A percentile compares a stretch with the other conserved stretches of the same genome.
Evolutionary conservation across 2,888 invertebrate genomes (phyloP).

Genomic region (Agrypnus murinus): DNA sequence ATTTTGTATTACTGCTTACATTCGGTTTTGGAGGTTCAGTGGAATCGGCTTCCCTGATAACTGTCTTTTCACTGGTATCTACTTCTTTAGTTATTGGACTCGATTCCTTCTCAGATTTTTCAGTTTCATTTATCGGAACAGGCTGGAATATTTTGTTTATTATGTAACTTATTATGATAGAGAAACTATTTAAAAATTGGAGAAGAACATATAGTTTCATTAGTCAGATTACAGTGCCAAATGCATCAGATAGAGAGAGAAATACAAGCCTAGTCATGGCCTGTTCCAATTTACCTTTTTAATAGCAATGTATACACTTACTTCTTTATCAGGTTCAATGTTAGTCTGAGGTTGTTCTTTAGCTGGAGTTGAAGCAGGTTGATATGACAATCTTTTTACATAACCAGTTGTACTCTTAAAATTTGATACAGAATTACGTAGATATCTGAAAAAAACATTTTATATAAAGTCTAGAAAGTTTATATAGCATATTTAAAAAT

Average conservation of each 20-base stretch:
- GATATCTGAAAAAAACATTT: conserved; percentile 76
- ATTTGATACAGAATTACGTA: conserved; percentile 90
- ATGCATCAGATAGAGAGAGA: too few relatives aligned
- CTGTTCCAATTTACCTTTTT: too few relatives aligned
- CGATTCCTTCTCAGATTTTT: conserved; percentile 28
- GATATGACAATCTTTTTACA: conserved; percentile 73
- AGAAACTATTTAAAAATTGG: too few relatives aligned
- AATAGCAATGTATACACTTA: conserved; percentile 13
- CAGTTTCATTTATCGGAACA: not conserved
- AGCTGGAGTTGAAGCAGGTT: conserved; percentile 57
- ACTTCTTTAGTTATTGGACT: conserved; percentile 50
- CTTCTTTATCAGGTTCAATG: conserved; percentile 37
- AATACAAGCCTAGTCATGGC: too few relatives aligned
- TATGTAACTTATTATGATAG: not conserved
- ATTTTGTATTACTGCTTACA: conserved; percentile 29
- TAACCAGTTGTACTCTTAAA: conserved; percentile 96
- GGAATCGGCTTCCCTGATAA: conserved; percentile 71
- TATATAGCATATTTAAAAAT: too few relatives aligned
- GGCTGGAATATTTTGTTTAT: conserved; percentile 7
- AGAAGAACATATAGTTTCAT: too few relatives aligned
- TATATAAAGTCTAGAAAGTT: too few relatives aligned
- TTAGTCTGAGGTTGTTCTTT: conserved; percentile 35
- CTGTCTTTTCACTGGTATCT: conserved; percentile 65
- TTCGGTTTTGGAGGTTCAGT: conserved; percentile 66
- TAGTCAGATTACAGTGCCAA: too few relatives aligned